These are phyloP conservation scores for Sphinx pinastri DNA, from an alignment of 2,888 invertebrate species.

Conservation along the genomic window DNA sequence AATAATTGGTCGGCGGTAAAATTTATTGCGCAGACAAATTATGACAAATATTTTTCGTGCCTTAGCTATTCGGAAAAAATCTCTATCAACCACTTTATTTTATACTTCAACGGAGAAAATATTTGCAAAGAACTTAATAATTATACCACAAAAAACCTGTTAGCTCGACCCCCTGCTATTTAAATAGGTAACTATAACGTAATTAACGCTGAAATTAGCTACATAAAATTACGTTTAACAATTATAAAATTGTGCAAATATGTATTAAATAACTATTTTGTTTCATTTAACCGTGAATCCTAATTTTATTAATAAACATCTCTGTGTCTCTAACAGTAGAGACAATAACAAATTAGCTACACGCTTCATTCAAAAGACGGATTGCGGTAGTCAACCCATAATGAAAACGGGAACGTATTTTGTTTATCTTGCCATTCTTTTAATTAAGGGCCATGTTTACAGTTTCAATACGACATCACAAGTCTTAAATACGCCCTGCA, in stretches of 20 bases:
- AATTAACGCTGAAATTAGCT: background rate
- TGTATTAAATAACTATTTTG: background rate
- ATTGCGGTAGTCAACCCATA: constrained; percentile 48
- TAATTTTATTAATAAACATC: background rate
- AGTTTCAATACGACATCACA: constrained; percentile 63
- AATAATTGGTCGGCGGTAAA: constrained; percentile 71
- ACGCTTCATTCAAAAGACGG: constrained; percentile 37
- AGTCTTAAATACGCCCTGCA: constrained; percentile 64
- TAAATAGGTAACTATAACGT: background rate
- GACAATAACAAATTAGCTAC: background rate
- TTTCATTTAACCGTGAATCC: background rate
- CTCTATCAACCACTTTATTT: constrained; percentile 34
- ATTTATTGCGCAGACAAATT: constrained; percentile 74
- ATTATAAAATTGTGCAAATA: background rate
- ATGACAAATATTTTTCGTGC: constrained; percentile 62
- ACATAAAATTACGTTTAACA: no score
- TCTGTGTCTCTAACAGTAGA: background rate
- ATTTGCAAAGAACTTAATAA: background rate
- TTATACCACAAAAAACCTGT: constrained; percentile 3
- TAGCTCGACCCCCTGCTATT: background rate
- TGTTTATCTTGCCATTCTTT: constrained; percentile 66
- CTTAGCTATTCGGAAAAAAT: constrained; percentile 48
- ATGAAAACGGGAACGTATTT: constrained; percentile 56
- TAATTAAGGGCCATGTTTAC: constrained; percentile 70
- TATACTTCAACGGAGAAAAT: background rate